Evolutionary conservation across 2,888 invertebrate genomes (phyloP).

Genomic region (Leucozona laternaria): DNA sequence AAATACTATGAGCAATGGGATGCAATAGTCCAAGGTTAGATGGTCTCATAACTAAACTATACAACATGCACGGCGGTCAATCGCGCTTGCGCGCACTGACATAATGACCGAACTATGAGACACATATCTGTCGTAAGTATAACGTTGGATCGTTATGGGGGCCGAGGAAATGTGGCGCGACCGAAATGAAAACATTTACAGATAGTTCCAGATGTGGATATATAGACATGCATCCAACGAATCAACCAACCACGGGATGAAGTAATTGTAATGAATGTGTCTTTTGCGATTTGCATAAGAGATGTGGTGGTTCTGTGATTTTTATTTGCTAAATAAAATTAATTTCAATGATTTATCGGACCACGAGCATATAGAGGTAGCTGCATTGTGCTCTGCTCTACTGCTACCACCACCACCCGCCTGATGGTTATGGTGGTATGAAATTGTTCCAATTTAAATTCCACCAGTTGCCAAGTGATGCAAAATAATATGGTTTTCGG

Average conservation of each 20-base stretch:
- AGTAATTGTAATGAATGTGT: conserved; percentile 73
- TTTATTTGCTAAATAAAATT: conserved; percentile 64
- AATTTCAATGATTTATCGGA: conserved; percentile 62
- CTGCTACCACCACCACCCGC: neutral
- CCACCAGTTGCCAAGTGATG: conserved; percentile 30
- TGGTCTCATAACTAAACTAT: conserved; percentile 72
- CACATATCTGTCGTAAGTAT: conserved; percentile 57
- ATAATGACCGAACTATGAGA: conserved; percentile 65
- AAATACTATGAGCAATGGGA: conserved; percentile 53
- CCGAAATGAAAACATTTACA: conserved; percentile 65
- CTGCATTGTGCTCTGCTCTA: neutral
- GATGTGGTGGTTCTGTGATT: conserved; percentile 62
- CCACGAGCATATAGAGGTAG: neutral
- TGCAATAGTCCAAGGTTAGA: conserved; percentile 75
- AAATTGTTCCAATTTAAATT: conserved; percentile 55
- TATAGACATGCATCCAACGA: neutral
- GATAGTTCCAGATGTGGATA: conserved; percentile 66
- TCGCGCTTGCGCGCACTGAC: conserved; percentile 55
- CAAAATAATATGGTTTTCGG: conserved; percentile 17
- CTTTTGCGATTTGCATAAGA: conserved; percentile 71
- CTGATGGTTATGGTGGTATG: no score
- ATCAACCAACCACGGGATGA: conserved; percentile 64
- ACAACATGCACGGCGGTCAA: conserved; percentile 35
- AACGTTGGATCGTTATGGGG: conserved; percentile 40
- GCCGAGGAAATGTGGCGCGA: conserved; percentile 67